phyloP scores from a whole-genome alignment of 2,797 vertebrate genomes.

The Australoheros facetus region DNA sequence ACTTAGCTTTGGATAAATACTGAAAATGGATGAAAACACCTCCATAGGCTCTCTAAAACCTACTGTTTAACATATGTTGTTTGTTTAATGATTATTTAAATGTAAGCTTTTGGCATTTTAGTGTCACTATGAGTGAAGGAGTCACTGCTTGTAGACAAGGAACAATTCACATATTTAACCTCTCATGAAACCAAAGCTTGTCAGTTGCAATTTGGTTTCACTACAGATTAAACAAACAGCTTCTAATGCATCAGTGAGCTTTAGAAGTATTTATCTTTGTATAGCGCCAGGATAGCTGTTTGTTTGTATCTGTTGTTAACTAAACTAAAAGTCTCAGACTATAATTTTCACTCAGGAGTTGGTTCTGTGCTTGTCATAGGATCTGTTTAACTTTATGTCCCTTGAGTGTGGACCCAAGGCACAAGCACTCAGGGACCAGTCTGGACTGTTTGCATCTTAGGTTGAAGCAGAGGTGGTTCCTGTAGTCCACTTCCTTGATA shows the following conservation, averaged over 20 bases:
- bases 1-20: not conserved
- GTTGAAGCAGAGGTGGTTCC: not conserved
- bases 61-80: not conserved
- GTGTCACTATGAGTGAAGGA: not conserved
- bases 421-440: not conserved
- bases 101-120: not conserved
- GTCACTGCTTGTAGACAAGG: not conserved
- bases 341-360: not conserved
- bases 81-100: not conserved
- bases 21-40: not conserved
- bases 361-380: not conserved
- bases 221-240: not conserved
- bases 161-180: not conserved
- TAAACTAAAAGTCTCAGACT: conserved; percentile 4
- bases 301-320: not conserved
- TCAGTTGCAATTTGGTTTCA: not conserved
- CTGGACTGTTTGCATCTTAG: not conserved
- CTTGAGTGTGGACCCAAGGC: not conserved
- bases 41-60: not conserved
- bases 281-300: not conserved
- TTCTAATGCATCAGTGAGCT: not conserved
- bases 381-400: not conserved
- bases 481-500: not conserved
- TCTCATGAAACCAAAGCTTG: not conserved
- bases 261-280: not conserved